phyloP scores from a whole-genome alignment of 1,140 invertebrate species.

The Wiebesia pumilae region DNA sequence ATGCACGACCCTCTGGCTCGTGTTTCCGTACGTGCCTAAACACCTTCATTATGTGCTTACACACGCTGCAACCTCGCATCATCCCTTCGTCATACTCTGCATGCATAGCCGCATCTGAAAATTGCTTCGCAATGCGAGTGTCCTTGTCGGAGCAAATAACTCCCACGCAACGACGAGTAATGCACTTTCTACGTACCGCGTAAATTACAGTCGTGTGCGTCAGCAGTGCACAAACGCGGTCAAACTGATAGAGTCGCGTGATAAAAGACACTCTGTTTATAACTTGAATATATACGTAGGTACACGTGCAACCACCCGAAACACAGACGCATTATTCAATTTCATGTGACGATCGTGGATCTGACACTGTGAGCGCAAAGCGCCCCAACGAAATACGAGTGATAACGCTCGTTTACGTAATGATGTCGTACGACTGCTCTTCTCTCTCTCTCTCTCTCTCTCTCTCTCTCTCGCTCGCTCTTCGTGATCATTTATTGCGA shows the following conservation, averaged over 20 bases:
- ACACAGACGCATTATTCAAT: constrained; percentile 23
- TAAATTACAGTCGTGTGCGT: constrained; percentile 7
- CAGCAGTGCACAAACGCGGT: background rate
- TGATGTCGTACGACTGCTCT: constrained; percentile 11
- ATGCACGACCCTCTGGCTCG: background rate
- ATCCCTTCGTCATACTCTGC: background rate
- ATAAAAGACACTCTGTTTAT: constrained; percentile 3
- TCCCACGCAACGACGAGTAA: background rate
- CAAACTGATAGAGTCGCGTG: constrained; percentile 43
- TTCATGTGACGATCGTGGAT: background rate
- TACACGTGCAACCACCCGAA: background rate
- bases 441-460: too few species aligned
- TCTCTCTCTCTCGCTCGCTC: background rate
- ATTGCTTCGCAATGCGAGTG: background rate
- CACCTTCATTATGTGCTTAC: background rate
- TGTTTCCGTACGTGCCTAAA: background rate
- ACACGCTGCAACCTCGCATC: background rate
- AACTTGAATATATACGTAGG: background rate
- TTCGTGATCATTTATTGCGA: background rate
- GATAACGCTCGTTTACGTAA: constrained; percentile 45
- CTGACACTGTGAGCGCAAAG: background rate
- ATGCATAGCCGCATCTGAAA: too few species aligned
- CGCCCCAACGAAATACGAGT: background rate
- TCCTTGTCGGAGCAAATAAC: constrained; percentile 42
- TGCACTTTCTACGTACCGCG: background rate